Evolutionary conservation across 2,888 invertebrate genomes (phyloP), one percentile per base, ranked within the genome.

Genomic region (Eupeodes luniger): DNA sequence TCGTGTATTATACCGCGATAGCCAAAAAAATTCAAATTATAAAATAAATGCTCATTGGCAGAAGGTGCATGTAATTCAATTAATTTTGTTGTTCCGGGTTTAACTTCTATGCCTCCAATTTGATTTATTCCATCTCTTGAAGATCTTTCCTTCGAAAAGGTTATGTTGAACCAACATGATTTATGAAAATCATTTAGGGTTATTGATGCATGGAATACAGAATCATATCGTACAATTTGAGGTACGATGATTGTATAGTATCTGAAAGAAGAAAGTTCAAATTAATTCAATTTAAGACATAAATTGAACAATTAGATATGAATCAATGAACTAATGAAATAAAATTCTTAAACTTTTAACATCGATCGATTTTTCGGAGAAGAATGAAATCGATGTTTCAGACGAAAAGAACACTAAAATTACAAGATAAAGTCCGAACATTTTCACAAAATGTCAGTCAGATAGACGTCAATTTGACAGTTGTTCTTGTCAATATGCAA

Each of bases 101-200:
- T 10, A 36, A 82, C 70, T 61, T 67, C 47, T 6, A 83, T 51
- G 2, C 4, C 14, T 11, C 59, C 4, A 12, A 14, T 12, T 27
- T 2, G 9, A 14, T 53, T 4, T n/a, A 47, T 5, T 47, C 9
- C 19, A 27, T 27, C 27, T 27, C n/a, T 16, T 0, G 40, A 7
- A 0, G 2, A 5, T 47, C n/a, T 14, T 12, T 53, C 34, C 19
- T 5, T 14, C 12, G 74, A 10, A 3, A 16, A 16, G 12, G 11
- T 36, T 27, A 83, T 19, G 11, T 49, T 64, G 4, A 77, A 66
- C 16, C 16, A 34, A 12, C 47, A 55, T 6, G 81, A 40, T n/a
- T 70, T 27, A 36, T 19, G n/a, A 91, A 96, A 97, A 92, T 98
- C 66, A 64, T n/a, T 53, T 11, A 83, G 27, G 2, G 82, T 69